Evolutionary conservation across 2,113 vertebrate species (phyloP).

Genomic region (Ginglymostoma cirratum): DNA sequence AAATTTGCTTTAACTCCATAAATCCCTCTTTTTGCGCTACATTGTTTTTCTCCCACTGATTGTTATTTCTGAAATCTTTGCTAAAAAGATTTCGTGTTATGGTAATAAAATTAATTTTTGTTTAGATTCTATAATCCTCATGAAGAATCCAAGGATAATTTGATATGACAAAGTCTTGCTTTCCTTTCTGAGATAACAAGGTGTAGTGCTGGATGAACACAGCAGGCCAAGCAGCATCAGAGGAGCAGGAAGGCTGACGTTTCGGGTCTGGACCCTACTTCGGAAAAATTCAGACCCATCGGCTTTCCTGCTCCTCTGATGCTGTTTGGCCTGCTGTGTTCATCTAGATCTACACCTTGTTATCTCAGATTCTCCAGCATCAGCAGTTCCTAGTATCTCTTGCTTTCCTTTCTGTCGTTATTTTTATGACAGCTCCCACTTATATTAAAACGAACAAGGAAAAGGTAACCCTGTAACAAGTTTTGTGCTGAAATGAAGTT

Average conservation of each 20-base stretch:
- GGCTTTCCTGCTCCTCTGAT: too few relatives aligned
- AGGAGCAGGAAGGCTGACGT: too few relatives aligned
- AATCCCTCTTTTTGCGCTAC: neutral
- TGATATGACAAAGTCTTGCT: neutral
- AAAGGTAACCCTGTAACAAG: neutral
- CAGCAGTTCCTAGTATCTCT: too few relatives aligned
- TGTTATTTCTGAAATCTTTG: neutral
- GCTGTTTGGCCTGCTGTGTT: too few relatives aligned
- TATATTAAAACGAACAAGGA: neutral
- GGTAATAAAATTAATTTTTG: neutral
- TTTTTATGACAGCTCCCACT: neutral
- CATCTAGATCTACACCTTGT: too few relatives aligned
- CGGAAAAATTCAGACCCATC: too few relatives aligned
- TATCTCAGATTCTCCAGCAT: too few relatives aligned
- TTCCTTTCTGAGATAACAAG: neutral
- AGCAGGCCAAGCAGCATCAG: too few relatives aligned
- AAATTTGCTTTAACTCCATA: neutral
- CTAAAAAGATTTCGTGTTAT: neutral
- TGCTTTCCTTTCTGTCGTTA: too few relatives aligned
- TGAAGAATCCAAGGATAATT: neutral
- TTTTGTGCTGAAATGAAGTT: neutral
- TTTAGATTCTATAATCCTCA: neutral
- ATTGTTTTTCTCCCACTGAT: neutral
- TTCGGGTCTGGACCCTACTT: too few relatives aligned
- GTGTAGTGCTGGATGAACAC: too few relatives aligned